Evolutionary conservation across 35 echinoderm and acorn worm genomes (phyloP).

Genomic region (Acanthaster planci): DNA sequence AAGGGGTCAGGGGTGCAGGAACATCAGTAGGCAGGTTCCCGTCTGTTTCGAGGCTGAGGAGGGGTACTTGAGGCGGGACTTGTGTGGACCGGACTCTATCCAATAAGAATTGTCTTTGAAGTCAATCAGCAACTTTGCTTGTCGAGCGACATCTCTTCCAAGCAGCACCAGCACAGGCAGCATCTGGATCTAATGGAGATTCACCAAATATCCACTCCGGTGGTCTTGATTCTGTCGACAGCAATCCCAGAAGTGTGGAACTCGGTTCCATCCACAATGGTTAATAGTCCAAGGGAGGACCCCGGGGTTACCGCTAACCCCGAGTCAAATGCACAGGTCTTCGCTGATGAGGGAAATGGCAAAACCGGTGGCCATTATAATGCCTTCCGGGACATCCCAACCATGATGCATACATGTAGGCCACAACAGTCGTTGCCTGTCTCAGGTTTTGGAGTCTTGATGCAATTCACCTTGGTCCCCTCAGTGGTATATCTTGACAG

Average conservation of each 20-base stretch:
- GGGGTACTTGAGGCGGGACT: constrained; percentile 27
- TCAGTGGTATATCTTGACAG: background rate
- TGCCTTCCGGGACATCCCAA: background rate
- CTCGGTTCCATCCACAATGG: background rate
- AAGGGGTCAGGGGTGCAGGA: background rate
- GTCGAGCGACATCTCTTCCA: constrained; percentile 25
- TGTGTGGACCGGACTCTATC: constrained; percentile 12
- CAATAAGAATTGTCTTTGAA: constrained; percentile 32
- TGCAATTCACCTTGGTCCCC: background rate
- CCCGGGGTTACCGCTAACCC: background rate
- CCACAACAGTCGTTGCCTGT: background rate
- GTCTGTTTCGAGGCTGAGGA: constrained; percentile 8
- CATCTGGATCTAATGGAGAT: background rate
- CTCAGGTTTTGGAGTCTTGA: background rate
- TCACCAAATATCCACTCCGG: background rate
- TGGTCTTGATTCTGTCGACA: constrained; percentile 4
- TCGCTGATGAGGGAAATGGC: constrained; percentile 33
- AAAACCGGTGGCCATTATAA: constrained; percentile 40
- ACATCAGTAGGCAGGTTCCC: background rate
- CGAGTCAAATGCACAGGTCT: background rate
- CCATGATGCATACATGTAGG: background rate
- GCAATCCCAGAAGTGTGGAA: background rate
- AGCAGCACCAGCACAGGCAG: constrained; percentile 34
- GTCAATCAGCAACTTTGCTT: constrained; percentile 41
- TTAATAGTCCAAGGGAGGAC: background rate